Evolutionary conservation across 2,113 vertebrate species (phyloP).

Genomic region (Centropus unirufus): DNA sequence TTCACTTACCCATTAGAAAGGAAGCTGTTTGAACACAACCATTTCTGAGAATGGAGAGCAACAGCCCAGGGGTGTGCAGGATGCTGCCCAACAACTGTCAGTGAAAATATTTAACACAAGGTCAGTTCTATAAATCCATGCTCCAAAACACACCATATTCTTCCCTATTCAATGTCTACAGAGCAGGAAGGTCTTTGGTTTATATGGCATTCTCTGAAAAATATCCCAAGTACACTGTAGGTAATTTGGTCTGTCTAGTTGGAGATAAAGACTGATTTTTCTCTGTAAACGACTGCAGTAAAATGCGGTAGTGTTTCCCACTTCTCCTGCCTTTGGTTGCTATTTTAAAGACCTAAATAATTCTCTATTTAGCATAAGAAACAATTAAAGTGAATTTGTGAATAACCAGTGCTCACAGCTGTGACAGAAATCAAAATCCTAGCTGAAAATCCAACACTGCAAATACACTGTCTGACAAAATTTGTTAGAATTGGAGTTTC

Average conservation of each 20-base stretch:
- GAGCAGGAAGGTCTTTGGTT: neutral
- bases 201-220: neutral
- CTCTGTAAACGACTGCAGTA: neutral
- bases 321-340: neutral
- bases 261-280: neutral
- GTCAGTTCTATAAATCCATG: neutral
- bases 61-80: too few species aligned
- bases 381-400: neutral
- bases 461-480: neutral
- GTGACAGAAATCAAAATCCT: neutral
- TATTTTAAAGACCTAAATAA: neutral
- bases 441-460: neutral
- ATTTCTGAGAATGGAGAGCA: neutral
- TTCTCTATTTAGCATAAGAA: neutral
- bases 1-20: neutral
- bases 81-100: neutral
- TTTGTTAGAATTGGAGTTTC: neutral
- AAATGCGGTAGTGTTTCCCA: neutral
- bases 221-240: accelerated
- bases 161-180: neutral
- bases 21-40: accelerated
- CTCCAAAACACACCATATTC: neutral
- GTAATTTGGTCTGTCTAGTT: neutral
- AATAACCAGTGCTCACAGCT: neutral
- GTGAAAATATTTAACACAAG: neutral